Percentiles rank a stretch among this genome's conserved stretches.
These are phyloP conservation scores for Callosobruchus maculatus DNA, from an alignment of 2,888 invertebrate genomes.

Conservation along the genomic window DNA sequence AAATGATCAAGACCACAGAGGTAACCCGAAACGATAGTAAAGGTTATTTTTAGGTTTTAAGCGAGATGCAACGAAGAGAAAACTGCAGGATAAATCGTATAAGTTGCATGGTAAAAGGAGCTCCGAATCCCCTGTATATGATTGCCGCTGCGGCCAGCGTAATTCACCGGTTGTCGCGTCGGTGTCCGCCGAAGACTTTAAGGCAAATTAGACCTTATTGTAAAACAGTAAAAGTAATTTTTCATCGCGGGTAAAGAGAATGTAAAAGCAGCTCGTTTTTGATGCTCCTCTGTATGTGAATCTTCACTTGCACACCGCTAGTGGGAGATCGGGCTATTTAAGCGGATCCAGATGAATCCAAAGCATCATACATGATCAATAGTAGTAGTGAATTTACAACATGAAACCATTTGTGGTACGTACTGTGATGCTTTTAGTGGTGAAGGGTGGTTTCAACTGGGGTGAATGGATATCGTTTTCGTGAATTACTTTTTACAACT, in stretches of 20 bases:
- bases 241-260: conserved; percentile 32
- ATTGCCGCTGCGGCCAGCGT: not conserved
- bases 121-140: not conserved
- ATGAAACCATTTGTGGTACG: conserved; percentile 46
- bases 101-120: not conserved
- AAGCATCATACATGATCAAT: conserved; percentile 38
- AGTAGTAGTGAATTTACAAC: conserved; percentile 39
- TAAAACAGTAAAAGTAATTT: conserved; percentile 37
- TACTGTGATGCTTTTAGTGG: conserved; percentile 18
- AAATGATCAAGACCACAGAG: no score
- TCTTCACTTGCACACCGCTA: conserved; percentile 16
- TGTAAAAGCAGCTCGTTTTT: conserved; percentile 23
- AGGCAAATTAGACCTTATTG: conserved; percentile 29
- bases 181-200: conserved; percentile 9
- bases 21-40: no score
- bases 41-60: no score
- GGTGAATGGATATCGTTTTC: not conserved
- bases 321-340: conserved; percentile 33
- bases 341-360: conserved; percentile 36
- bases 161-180: not conserved
- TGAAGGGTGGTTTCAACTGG: not conserved
- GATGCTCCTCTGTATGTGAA: conserved; percentile 21
- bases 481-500: not conserved
- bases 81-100: no score
- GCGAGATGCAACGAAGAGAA: no score